These are phyloP conservation scores for Aphaenogaster ashmeadi DNA, from an alignment of 1,140 invertebrate species.

Conservation along the genomic window DNA sequence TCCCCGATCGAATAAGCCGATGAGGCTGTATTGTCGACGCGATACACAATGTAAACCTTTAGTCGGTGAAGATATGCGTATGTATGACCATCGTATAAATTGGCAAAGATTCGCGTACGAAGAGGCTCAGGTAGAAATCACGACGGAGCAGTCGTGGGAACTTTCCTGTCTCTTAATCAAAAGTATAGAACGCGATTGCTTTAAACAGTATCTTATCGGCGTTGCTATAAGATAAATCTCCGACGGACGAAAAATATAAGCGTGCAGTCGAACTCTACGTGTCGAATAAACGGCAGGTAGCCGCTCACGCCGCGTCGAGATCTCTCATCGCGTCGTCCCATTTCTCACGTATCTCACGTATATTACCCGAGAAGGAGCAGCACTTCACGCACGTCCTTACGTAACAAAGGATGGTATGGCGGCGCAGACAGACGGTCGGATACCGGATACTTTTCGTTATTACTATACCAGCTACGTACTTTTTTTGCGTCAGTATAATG, in stretches of 20 bases:
- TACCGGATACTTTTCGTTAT: constrained; percentile 80
- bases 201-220: constrained; percentile 76
- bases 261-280: constrained; percentile 68
- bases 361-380: constrained; percentile 16
- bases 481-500: constrained; percentile 73
- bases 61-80: not conserved
- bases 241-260: constrained; percentile 75
- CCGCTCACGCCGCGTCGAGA: constrained; percentile 10
- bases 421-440: constrained; percentile 78
- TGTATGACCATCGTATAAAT: not conserved
- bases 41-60: constrained; percentile 5
- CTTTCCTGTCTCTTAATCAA: constrained; percentile 67
- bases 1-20: not conserved
- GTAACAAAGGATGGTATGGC: constrained; percentile 77
- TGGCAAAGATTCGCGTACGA: not conserved
- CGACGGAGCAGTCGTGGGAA: constrained; percentile 25
- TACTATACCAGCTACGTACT: constrained; percentile 81
- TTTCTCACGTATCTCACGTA: not conserved
- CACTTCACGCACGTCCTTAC: constrained; percentile 19
- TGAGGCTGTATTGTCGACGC: not conserved
- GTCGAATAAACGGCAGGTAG: constrained; percentile 67
- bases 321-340: not conserved
- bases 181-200: constrained; percentile 61
- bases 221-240: constrained; percentile 72
- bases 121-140: not conserved